These are phyloP conservation scores for Astreopora myriophthalma DNA, from an alignment of 64 coral and sea anemone species.

Conservation along the genomic window DNA sequence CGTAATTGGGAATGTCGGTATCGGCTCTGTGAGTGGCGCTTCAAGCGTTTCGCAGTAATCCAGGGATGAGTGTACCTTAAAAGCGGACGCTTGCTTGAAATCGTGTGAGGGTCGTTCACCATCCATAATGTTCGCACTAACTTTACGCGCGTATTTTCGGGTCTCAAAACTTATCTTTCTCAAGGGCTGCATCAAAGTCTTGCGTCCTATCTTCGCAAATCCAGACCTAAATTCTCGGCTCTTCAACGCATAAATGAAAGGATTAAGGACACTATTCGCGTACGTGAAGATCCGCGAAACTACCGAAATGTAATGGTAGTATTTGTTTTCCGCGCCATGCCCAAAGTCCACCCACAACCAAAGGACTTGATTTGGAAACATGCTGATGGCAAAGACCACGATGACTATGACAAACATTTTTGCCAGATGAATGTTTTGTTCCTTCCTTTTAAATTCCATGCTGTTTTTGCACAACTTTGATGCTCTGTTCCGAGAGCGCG, in stretches of 20 bases:
- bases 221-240: constrained; percentile 56
- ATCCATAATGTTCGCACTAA: neutral
- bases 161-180: neutral
- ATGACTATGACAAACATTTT: constrained; percentile 87
- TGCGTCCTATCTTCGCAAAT: constrained; percentile 42
- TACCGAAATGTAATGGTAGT: constrained; percentile 52
- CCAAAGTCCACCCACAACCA: constrained; percentile 89
- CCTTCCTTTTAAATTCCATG: neutral
- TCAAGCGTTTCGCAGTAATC: neutral
- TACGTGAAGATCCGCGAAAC: constrained; percentile 61
- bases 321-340: constrained; percentile 5
- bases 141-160: neutral
- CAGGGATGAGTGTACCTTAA: neutral
- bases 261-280: constrained; percentile 82
- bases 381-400: constrained; percentile 78
- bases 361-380: constrained; percentile 90
- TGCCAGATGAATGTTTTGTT: constrained; percentile 53
- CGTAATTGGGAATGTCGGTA: neutral
- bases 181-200: constrained; percentile 9
- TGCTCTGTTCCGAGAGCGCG: neutral
- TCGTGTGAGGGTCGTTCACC: neutral
- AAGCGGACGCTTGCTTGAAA: neutral
- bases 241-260: constrained; percentile 76
- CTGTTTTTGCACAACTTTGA: neutral
- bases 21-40: neutral